These are phyloP conservation scores for Crambe crambe DNA, from an alignment of 37 sponge, comb jelly and placozoan genomes.

Conservation along the genomic window DNA sequence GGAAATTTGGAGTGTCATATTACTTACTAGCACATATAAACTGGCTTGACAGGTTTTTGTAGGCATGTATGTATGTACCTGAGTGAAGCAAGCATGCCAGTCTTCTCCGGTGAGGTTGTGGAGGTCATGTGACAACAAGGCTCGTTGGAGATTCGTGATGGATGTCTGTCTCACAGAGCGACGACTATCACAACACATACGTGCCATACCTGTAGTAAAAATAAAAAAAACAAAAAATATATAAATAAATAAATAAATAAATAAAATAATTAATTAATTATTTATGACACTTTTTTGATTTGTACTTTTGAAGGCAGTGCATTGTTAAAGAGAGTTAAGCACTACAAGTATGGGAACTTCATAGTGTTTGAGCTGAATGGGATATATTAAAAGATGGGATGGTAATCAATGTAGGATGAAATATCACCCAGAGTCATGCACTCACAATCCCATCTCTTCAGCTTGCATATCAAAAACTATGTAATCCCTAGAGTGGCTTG, in stretches of 20 bases:
- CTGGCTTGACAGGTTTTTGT: too few species aligned
- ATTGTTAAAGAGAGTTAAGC: neutral
- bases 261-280: neutral
- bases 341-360: neutral
- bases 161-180: slow-evolving; percentile 78
- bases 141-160: too few species aligned
- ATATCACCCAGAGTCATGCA: too few species aligned
- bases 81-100: slow-evolving; percentile 90
- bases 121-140: slow-evolving; percentile 86
- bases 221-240: neutral
- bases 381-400: too few species aligned
- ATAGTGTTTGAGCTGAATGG: too few species aligned
- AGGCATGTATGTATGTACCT: too few species aligned
- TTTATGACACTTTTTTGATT: neutral
- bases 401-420: too few species aligned
- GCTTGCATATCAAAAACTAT: too few species aligned
- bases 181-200: slow-evolving; percentile 76
- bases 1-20: slow-evolving; percentile 76
- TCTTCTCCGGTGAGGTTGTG: slow-evolving; percentile 67
- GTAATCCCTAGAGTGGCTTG: too few species aligned
- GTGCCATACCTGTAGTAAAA: slow-evolving; percentile 78
- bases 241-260: neutral
- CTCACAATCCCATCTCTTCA: too few species aligned
- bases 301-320: too few species aligned
- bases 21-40: too few species aligned